Base-by-base conservation (phyloP, 2,888 invertebrate genomes). In the Plemyria rubiginata region DNA sequence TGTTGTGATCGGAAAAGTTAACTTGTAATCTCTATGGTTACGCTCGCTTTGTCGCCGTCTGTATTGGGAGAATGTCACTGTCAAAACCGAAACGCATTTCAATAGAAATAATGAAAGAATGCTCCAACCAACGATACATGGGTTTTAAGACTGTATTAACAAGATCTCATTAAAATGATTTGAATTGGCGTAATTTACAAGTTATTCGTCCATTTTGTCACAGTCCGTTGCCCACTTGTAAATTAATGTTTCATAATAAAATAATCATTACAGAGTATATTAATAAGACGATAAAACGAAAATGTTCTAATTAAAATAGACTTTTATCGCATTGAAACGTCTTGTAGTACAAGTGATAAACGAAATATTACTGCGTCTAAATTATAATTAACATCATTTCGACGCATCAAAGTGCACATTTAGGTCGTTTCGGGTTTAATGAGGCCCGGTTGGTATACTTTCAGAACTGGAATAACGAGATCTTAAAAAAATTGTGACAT, bases 1-100 rank as follows among this genome's bases (percentile, higher is more conserved):
- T 84, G 92, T 88, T 85, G 80, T 88, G 89, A 88, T 90, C 87
- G 88, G 87, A 88, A 88, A 91, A 91, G 88, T 91, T 91, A 85
- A 88, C 84, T 88, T 89, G 85, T 90, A 88, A 89, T 90, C 87
- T 89, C 85, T 83, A 86, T 85, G 89, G 86, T 80, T 71, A 58
- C 71, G 66, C 67, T 62, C 43, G 62, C 66, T 71, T 67, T 68
- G 55, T 69, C 63, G 56, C 41, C 59, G n/a, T 38, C 45, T 68
- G 62, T 67, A 62, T 63, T 56, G 62, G 65, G 62, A 11, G 60
- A 36, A 29, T 41, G 28, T 13, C 56, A 43, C 52, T 65, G 41
- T 52, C 54, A 46, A 36, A 36, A 48, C 36, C 54, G 36, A 36
- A 36, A 48, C 36, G 36, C 2, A 38, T 32, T 32, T 8, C 7